Base-by-base conservation (phyloP, 2,113 vertebrate species). In the Corvus cornix region DNA sequence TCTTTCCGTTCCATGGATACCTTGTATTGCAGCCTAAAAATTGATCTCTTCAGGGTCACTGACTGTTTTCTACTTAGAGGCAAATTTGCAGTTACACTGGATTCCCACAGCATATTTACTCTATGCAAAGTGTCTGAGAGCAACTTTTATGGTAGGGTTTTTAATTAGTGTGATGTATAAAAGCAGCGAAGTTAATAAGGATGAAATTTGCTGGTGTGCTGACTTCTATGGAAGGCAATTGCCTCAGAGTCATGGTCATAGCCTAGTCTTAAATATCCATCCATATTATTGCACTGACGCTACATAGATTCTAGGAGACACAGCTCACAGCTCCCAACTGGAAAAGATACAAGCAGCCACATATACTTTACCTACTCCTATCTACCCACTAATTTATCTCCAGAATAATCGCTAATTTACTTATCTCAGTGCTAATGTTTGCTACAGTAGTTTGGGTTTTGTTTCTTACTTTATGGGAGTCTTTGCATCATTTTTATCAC, bases 131-230 rank as follows among this genome's bases (percentile, higher is more conserved):
- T 95, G 95, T 96, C 96, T 95, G 96, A 97, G 95, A 97, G 83
- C 96, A 93, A 96, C 84, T 93, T 97, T 97, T 95, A 97, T 96
- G 91, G 90, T 87, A 94, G 85, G 89, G 93, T 90, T 96, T 98
- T 97, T 97, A 97, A 97, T 96, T 96, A 96, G 95, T 59, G 68
- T 23, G 62, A 87, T 95, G 96, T 96, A 94, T 96, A 93, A 97
- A 91, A 75, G 53, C 64, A 72, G 86, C 56, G 5, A 91, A 92
- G 88, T 95, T 96, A 95, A 92, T 94, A 94, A 84, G 93, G 96
- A 89, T 94, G 78, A 95, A 90, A 93, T 83, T 96, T 97, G 96
- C 95, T 93, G 94, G 85, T 94, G 82, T 31, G 19, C 93, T 94
- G 94, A 84, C 93, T 97, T 97, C 89, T 53, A 33, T 37, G 81